Base-by-base conservation (phyloP, 2,797 vertebrate genomes). In the Sardinella longiceps region DNA sequence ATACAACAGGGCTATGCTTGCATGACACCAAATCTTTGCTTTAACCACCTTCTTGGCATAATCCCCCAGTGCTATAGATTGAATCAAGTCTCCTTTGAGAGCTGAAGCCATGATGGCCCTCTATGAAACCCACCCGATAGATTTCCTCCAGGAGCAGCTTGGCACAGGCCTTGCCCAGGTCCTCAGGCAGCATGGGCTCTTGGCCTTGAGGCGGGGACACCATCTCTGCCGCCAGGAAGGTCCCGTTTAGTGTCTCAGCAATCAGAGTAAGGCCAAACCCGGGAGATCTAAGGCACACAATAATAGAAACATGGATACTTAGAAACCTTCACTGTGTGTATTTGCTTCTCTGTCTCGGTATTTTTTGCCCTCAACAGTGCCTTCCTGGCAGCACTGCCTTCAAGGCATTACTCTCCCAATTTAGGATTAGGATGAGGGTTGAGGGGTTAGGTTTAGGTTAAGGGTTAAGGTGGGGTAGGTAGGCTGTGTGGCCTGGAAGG, bases 251-350 rank as follows among this genome's bases (percentile, higher is more conserved):
- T 0, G 98, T 99, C 93, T 99, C 98, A 1, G 98, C 98, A 84
- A 98, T 96, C 82, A 99, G 92, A 0, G 94, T 96, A 77, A 99
- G 90, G 3, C 98, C 98, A 87, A 99, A 99, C 48, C 98, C 98
- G 0, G 98, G 98, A 88, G 98, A 99, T 89, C 98, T 99, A 89
- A 9, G 20, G 18, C 10, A 58, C 30, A 70, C 58, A 50, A 80
- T 58, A n/a, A 18, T 58, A n/a, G 15, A 0, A 83, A 48, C 60
- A 83, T 25, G 30, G 14, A 58, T 45, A 60, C 3, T n/a, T n/a
- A 58, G 66, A 80, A 39, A 20, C 12, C 2, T 50, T 43, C 20
- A 5, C 14, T 25, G 28, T 28, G 66, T 74, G 66, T 37, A 74
- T 74, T n/a, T n/a, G n/a, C n/a, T n/a, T n/a, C n/a, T n/a, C n/a